These are phyloP conservation scores for Neopipo cinnamomea DNA, from an alignment of 2,113 vertebrate genomes.

Conservation along the genomic window DNA sequence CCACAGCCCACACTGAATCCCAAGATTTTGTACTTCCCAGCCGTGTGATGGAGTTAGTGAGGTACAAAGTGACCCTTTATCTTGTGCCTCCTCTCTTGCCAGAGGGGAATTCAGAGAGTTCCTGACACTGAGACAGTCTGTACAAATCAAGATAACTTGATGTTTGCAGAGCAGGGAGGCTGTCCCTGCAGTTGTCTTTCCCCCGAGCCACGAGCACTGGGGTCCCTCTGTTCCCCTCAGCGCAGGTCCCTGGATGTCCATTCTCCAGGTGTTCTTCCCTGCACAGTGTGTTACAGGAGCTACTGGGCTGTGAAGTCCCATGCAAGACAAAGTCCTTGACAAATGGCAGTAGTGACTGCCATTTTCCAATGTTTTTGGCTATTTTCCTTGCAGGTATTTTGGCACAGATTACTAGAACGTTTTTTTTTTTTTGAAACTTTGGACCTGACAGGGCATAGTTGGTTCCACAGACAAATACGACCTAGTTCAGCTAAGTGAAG, in stretches of 20 bases:
- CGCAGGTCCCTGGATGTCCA: fast-evolving
- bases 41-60: not conserved
- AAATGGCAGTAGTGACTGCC: not conserved
- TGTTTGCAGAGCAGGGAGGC: not conserved
- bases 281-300: fast-evolving
- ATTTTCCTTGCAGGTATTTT: not conserved
- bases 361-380: not conserved
- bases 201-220: fast-evolving
- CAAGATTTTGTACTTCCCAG: not conserved
- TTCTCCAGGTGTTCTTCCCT: not conserved
- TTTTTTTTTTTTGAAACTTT: not conserved
- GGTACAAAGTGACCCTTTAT: not conserved
- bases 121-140: not conserved
- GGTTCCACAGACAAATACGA: not conserved
- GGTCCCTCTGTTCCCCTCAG: not conserved
- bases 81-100: not conserved
- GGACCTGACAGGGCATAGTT: not conserved
- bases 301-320: not conserved
- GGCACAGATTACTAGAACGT: not conserved
- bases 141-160: not conserved
- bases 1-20: not conserved
- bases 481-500: not conserved
- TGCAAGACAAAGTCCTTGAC: not conserved
- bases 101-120: not conserved
- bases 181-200: not conserved